phyloP scores from a whole-genome alignment of 2,113 vertebrate species.

The Pontoporia blainvillei region DNA sequence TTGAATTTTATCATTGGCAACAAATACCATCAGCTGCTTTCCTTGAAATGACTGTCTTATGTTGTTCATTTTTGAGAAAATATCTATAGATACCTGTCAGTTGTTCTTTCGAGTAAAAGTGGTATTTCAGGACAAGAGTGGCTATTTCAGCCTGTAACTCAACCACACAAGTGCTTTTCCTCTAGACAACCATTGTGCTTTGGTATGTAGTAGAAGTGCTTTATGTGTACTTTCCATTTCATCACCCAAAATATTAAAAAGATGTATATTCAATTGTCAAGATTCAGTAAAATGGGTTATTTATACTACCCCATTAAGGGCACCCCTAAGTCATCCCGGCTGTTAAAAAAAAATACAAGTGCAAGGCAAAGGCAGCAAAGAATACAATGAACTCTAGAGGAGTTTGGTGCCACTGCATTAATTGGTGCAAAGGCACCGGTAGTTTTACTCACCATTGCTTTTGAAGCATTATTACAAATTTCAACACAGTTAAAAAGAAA shows the following conservation, averaged over 20 bases:
- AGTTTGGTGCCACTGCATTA: neutral
- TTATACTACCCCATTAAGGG: neutral
- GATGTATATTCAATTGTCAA: neutral
- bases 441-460: neutral
- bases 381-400: neutral
- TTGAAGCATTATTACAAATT: neutral
- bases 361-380: neutral
- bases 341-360: neutral
- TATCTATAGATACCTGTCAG: neutral
- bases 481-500: neutral
- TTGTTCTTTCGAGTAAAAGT: neutral
- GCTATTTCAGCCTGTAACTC: neutral
- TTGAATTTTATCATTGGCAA: conserved; percentile 8
- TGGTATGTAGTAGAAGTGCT: neutral
- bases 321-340: neutral
- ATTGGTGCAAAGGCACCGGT: neutral
- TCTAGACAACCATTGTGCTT: neutral
- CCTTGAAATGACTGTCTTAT: neutral
- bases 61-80: neutral
- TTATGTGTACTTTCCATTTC: neutral
- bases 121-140: neutral
- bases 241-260: neutral
- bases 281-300: neutral
- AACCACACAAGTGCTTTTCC: neutral
- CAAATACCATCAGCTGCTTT: conserved; percentile 1